Evolutionary conservation across 2,113 vertebrate genomes (phyloP).

Genomic region (Carollia perspicillata): DNA sequence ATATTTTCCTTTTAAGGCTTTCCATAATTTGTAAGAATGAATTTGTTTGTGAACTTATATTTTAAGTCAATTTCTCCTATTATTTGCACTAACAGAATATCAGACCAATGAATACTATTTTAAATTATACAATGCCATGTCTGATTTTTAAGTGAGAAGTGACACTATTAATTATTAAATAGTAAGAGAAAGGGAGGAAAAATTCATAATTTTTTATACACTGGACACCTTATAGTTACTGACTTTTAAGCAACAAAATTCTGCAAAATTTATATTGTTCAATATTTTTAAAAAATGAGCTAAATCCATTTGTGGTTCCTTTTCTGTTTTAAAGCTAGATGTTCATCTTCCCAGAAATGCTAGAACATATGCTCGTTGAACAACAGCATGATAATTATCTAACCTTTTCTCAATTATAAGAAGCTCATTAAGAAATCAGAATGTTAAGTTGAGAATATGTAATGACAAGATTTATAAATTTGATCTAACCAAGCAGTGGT

Average conservation of each 20-base stretch:
- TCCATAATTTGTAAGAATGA: background rate
- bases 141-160: background rate
- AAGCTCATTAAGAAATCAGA: constrained; percentile 39
- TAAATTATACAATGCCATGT: background rate
- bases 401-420: background rate
- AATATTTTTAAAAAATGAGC: background rate
- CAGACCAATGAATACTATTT: background rate
- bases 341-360: background rate
- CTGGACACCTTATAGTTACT: background rate
- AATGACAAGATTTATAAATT: constrained; percentile 55
- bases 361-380: background rate
- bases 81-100: background rate
- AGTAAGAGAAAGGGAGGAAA: background rate
- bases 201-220: background rate
- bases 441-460: constrained; percentile 46
- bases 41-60: background rate
- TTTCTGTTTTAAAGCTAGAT: background rate
- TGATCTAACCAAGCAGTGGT: background rate
- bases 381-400: constrained; percentile 22
- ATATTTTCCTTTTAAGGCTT: background rate
- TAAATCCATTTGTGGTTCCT: background rate
- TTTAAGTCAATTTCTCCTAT: background rate
- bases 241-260: constrained; percentile 4
- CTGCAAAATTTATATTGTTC: background rate
- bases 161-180: background rate